These are phyloP conservation scores for Atherix ibis DNA, from an alignment of 2,888 invertebrate species.

Conservation along the genomic window DNA sequence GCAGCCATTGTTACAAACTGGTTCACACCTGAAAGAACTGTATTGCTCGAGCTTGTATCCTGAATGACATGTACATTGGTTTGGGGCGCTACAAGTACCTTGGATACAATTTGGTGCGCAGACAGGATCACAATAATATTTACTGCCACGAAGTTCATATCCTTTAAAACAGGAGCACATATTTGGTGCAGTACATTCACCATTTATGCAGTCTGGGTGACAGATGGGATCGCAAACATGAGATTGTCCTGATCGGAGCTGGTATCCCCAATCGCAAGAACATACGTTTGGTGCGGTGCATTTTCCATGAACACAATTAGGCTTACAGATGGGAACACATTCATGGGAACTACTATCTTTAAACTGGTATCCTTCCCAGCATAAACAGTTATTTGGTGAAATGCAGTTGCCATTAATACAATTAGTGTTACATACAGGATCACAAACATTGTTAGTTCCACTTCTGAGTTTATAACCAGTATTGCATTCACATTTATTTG, in stretches of 20 bases:
- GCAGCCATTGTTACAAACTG: conserved; percentile 9
- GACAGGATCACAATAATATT: no score
- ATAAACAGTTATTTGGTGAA: conserved; percentile 38
- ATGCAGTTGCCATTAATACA: conserved; percentile 17
- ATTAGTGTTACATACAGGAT: conserved; percentile 22
- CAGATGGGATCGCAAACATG: conserved; percentile 36
- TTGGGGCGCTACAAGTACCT: conserved; percentile 25
- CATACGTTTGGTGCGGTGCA: conserved; percentile 42
- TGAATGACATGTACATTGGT: conserved; percentile 33
- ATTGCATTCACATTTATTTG: no score
- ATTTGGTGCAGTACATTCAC: no score
- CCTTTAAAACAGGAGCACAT: no score
- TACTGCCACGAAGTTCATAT: no score
- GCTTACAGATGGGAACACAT: conserved; percentile 27
- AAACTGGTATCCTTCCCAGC: conserved; percentile 30
- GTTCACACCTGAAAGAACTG: conserved; percentile 3
- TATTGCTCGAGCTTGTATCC: conserved; percentile 27
- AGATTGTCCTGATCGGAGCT: conserved; percentile 9
- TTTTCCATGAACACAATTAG: conserved; percentile 30
- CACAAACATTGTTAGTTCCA: conserved; percentile 21
- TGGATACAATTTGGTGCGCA: no score
- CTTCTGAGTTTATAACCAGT: conserved; percentile 21
- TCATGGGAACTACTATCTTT: conserved; percentile 1
- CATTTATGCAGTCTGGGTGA: conserved; percentile 35
- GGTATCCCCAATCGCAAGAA: conserved; percentile 36